These are phyloP conservation scores for Tetramorium alpestre DNA, from an alignment of 1,140 invertebrate species.

Conservation along the genomic window DNA sequence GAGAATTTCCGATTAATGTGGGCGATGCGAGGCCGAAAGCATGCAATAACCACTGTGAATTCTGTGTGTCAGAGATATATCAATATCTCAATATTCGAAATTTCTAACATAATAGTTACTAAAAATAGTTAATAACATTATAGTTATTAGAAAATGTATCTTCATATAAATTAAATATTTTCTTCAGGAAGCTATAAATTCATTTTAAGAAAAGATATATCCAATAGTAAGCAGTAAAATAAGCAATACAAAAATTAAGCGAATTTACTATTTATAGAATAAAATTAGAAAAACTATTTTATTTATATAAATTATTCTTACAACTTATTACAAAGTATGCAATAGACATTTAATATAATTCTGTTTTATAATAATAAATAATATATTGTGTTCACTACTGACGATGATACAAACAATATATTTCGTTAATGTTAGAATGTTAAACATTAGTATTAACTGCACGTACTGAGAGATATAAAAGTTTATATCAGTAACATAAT, in stretches of 20 bases:
- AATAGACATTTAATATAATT: neutral
- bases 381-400: neutral
- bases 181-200: neutral
- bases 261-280: neutral
- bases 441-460: neutral
- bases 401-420: neutral
- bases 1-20: conserved; percentile 61
- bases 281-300: neutral
- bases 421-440: neutral
- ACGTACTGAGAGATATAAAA: neutral
- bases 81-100: neutral
- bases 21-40: neutral
- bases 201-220: neutral
- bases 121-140: neutral
- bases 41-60: conserved; percentile 47
- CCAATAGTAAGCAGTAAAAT: neutral
- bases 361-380: neutral
- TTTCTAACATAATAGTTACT: neutral
- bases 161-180: neutral
- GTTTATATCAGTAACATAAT: conserved; percentile 10
- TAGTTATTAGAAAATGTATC: neutral
- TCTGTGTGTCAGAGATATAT: conserved; percentile 47
- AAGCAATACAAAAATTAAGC: neutral
- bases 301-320: neutral
- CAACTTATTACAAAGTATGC: neutral